Evolutionary conservation across 2,113 vertebrate genomes (phyloP), one percentile per base, ranked within the genome.

Genomic region (Gallinago paraguaiae): DNA sequence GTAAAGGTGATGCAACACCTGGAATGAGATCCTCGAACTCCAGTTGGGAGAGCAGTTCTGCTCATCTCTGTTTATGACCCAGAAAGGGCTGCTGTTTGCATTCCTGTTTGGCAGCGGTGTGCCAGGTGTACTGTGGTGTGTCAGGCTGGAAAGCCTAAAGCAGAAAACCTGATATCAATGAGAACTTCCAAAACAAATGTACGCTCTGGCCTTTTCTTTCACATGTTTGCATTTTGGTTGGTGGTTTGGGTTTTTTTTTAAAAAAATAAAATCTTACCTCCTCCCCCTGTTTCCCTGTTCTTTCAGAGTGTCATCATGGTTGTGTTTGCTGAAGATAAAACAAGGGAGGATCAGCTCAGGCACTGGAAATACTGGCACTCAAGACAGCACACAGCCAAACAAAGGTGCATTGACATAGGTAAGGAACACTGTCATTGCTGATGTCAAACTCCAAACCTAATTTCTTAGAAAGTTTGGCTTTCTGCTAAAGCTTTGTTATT

Each of bases 291-390:
- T 25, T 30, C 12, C 31, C 43, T 60, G 19, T 97, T 25, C 33
- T 88, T 74, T 75, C 33, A 99, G 99, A 99, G 99, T 37, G 99
- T 99, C 48, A 99, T 99, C 96, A 99, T 99, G 99, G 99, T 99
- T 23, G 99, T 99, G 91, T 99, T 99, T 81, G 99, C 99, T 28
- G 99, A 99, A 90, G 99, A 99, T 97, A 99, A 99, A 97, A 99
- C 98, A 97, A 97, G 99, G 64, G 99, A 99, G 56, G 99, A 99
- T 87, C 99, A 99, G 97, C 98, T 99, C 33, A 98, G 99, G 89
- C 99, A 99, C 94, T 99, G 99, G 99, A 99, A 99, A 65, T 99
- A 99, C 94, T 99, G 99, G 99, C 99, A 99, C 97, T 99, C 99
- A 5, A 98, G 99, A 80, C 99, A 99, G 95, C 99, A 99, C 98